These are phyloP conservation scores for Taurulus bubalis DNA, from an alignment of 2,113 vertebrate species.

Conservation along the genomic window DNA sequence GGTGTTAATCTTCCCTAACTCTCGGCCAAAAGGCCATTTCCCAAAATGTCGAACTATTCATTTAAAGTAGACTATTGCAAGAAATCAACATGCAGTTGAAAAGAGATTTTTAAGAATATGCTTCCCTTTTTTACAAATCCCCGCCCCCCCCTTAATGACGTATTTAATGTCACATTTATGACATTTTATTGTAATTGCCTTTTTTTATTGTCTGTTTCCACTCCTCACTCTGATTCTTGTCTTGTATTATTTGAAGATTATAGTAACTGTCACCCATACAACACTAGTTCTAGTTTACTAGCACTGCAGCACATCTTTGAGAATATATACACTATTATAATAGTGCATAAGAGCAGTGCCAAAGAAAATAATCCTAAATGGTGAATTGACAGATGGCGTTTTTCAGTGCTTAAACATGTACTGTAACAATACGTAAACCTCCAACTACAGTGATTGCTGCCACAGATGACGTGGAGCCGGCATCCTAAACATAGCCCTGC, in stretches of 20 bases:
- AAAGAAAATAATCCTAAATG: background rate
- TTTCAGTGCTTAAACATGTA: background rate
- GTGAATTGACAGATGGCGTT: background rate
- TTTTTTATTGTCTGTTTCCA: background rate
- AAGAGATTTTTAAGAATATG: background rate
- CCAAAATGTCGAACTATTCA: background rate
- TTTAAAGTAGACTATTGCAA: background rate
- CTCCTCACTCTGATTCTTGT: background rate
- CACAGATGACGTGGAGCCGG: constrained; percentile 1
- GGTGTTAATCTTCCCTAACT: background rate
- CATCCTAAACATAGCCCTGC: constrained; percentile 58
- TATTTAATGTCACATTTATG: background rate
- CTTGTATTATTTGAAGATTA: background rate
- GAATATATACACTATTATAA: background rate
- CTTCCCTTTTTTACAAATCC: background rate
- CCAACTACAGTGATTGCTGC: background rate
- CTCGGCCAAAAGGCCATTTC: background rate
- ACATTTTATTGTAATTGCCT: background rate
- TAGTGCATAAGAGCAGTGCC: background rate
- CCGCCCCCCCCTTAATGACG: background rate
- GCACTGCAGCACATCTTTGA: background rate
- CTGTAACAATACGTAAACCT: background rate
- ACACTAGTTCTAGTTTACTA: background rate
- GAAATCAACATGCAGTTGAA: background rate
- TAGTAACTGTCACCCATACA: background rate